Evolutionary conservation across 2,888 invertebrate genomes (phyloP).

Genomic region (Cheilosia urbana): DNA sequence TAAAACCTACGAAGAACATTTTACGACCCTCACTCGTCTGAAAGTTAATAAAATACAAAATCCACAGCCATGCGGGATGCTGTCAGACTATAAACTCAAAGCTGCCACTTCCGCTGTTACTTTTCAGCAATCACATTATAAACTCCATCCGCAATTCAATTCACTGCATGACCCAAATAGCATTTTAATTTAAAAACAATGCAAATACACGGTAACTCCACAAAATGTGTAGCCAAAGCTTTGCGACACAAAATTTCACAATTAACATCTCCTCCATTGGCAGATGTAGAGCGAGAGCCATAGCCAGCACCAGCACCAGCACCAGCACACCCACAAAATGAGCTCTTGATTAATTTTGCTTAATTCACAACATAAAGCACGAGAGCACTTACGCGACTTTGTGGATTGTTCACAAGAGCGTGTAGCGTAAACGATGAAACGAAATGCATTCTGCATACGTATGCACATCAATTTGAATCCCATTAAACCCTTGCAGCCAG

Average conservation of each 20-base stretch:
- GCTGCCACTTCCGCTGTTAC: neutral
- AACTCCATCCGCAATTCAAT: neutral
- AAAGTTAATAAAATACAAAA: neutral
- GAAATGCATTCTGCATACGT: conserved; percentile 48
- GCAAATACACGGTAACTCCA: neutral
- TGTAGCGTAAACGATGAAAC: conserved; percentile 41
- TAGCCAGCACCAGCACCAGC: no score
- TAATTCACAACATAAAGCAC: conserved; percentile 32
- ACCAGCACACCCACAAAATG: neutral
- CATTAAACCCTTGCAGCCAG: conserved; percentile 47
- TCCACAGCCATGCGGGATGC: neutral
- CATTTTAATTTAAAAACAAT: conserved; percentile 25
- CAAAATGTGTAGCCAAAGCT: conserved; percentile 17
- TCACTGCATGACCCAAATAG: neutral
- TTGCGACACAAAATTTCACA: conserved; percentile 28
- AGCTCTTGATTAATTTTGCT: conserved; percentile 10
- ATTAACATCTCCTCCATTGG: conserved; percentile 17
- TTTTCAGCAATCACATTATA: neutral
- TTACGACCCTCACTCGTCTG: no score
- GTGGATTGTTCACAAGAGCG: conserved; percentile 41
- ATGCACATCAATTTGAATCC: conserved; percentile 53
- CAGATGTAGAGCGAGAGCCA: no score
- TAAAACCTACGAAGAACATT: no score
- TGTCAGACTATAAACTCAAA: neutral
- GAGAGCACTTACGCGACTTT: conserved; percentile 57